These are phyloP conservation scores for Amblyornis subalaris DNA, from an alignment of 2,113 vertebrate species.

Conservation along the genomic window DNA sequence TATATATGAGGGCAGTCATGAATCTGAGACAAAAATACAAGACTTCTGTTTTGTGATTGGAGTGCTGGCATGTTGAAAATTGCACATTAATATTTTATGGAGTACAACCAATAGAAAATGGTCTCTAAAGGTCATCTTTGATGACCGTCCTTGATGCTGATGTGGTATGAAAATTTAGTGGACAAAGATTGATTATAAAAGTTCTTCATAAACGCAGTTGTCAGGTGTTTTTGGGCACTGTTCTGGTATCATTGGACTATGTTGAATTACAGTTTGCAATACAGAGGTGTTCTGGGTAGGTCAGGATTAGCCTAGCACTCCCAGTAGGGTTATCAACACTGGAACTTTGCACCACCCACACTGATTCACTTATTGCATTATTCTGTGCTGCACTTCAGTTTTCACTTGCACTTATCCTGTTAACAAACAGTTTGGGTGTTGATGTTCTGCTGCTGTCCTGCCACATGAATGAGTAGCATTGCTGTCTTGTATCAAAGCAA, in stretches of 20 bases:
- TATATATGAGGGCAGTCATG: not conserved
- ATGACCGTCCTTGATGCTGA: not conserved
- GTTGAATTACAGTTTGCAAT: not conserved
- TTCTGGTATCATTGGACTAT: not conserved
- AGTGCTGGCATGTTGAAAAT: not conserved
- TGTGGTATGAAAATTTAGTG: not conserved
- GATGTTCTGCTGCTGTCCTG: not conserved
- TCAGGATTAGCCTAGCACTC: not conserved
- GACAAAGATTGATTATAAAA: not conserved
- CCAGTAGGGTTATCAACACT: not conserved
- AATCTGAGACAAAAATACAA: not conserved
- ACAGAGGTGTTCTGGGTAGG: not conserved
- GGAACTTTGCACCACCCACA: not conserved
- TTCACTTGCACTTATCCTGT: not conserved
- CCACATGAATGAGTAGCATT: not conserved
- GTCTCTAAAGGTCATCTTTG: slow-evolving; percentile 9
- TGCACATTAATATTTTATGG: slow-evolving; percentile 22
- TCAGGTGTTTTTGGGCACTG: not conserved
- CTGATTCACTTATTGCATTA: not conserved
- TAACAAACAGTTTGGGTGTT: not conserved
- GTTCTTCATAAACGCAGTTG: not conserved
- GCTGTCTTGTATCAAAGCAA: not conserved
- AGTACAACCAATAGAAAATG: not conserved
- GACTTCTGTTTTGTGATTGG: not conserved
- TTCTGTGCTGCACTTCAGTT: not conserved